A percentile compares a stretch with the other conserved stretches of the same genome.
These are phyloP conservation scores for Hoplostethus atlanticus DNA, from an alignment of 2,797 vertebrate genomes.

Conservation along the genomic window DNA sequence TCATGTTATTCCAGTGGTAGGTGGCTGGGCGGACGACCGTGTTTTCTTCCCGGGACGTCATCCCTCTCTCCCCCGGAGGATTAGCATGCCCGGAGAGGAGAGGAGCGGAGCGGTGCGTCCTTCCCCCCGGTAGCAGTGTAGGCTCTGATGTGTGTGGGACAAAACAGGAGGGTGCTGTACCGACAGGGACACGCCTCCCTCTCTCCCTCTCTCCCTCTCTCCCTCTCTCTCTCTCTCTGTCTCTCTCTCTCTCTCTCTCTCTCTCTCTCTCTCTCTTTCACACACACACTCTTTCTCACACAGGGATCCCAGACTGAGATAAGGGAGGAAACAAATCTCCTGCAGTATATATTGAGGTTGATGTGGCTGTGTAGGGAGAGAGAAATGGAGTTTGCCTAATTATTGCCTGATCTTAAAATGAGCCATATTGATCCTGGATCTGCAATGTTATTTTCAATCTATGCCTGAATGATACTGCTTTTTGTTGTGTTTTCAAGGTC, in stretches of 20 bases:
- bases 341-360: neutral
- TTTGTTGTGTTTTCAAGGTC: too few relatives aligned
- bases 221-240: neutral
- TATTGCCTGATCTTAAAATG: neutral
- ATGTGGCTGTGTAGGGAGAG: neutral
- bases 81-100: slow-evolving; percentile 8
- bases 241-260: slow-evolving; percentile 8
- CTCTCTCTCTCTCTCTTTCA: neutral
- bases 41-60: slow-evolving; percentile 32
- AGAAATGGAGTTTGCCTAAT: neutral
- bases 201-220: slow-evolving; percentile 4
- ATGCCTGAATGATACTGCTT: too few relatives aligned
- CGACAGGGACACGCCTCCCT: slow-evolving; percentile 50
- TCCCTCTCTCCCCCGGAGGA: slow-evolving; percentile 19
- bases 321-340: neutral
- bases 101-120: slow-evolving; percentile 44
- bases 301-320: neutral
- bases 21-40: slow-evolving; percentile 6
- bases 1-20: neutral
- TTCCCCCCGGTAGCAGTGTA: neutral
- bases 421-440: too few relatives aligned
- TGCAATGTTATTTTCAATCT: too few relatives aligned
- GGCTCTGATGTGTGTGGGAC: slow-evolving; percentile 25
- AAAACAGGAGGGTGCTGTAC: slow-evolving; percentile 34
- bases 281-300: neutral